Base-by-base conservation (phyloP, 2,888 invertebrate genomes). In the Ernsta delagoae region DNA sequence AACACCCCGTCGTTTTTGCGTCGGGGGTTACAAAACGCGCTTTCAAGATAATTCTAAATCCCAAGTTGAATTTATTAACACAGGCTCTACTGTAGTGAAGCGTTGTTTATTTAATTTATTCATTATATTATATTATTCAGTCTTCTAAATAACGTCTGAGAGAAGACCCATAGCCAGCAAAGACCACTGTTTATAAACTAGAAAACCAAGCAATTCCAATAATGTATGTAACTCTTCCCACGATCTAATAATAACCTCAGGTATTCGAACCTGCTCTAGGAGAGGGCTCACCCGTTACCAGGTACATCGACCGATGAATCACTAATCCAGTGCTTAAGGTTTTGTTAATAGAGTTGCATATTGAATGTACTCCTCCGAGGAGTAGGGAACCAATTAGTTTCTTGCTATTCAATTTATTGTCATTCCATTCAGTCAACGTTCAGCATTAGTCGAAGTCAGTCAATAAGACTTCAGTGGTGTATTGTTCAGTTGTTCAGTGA, bases 361-460 rank as follows among this genome's bases (percentile, higher is more conserved):
- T 61, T 12, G 34, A 11, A 43, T 57, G 57, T 39, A 3, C 1
- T 39, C 48, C 50, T 53, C 53, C 48, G 50, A 71, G 67, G 65
- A 70, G 70, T 72, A 62, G 72, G 74, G 74, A 75, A 75, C 70
- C 74, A 78, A 77, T 78, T 76, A 74, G 73, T 73, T 72, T 71
- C 73, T 67, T 68, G 54, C 75, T 75, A 73, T 74, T 73, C 74
- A 77, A 76, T 78, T 77, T 76, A 76, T 77, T 77, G 75, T 74
- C 73, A 71, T 57, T 71, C 63, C 68, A 72, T 74, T 76, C 78
- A 79, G 78, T 79, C 73, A 72, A 76, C 74, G 72, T 74, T 79
- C 73, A 72, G 77, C 74, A 72, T 74, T 73, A 69, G 71, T 73
- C 72, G 61, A 0, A 48, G 45, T n/a, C n/a, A n/a, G n/a, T n/a